Percentiles rank a stretch among this genome's conserved stretches.
Evolutionary conservation across 2,113 vertebrate genomes (phyloP).

Genomic region (Hippolais icterina): DNA sequence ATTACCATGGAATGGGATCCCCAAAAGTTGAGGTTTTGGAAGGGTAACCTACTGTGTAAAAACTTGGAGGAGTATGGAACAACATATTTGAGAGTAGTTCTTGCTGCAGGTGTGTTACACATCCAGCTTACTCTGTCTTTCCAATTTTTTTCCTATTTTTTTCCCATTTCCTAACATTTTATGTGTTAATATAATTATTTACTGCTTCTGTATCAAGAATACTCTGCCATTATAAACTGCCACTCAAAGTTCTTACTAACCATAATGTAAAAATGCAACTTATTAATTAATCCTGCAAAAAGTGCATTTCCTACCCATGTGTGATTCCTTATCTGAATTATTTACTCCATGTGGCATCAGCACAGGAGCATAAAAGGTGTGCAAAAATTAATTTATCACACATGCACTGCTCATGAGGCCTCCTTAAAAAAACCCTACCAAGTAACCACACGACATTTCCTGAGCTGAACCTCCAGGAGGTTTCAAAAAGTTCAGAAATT

Average conservation of each 20-base stretch:
- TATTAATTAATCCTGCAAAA: neutral
- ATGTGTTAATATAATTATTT: neutral
- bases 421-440: neutral
- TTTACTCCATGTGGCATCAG: accelerated
- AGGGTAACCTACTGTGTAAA: neutral
- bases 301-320: neutral
- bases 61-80: neutral
- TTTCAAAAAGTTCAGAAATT: neutral
- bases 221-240: neutral
- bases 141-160: neutral
- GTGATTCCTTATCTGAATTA: neutral
- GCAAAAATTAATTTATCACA: neutral
- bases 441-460: neutral
- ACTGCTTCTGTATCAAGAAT: neutral
- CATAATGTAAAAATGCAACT: neutral
- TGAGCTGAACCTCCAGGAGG: neutral
- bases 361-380: accelerated
- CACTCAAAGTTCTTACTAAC: neutral
- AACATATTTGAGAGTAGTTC: neutral
- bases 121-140: neutral
- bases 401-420: accelerated
- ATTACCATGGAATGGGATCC: neutral
- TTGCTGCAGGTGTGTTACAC: neutral
- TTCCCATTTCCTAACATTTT: neutral
- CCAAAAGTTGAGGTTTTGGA: neutral